A percentile compares a stretch with the other conserved stretches of the same genome.
phyloP scores from a whole-genome alignment of 2,797 vertebrate species.

The Myotis planiceps region DNA sequence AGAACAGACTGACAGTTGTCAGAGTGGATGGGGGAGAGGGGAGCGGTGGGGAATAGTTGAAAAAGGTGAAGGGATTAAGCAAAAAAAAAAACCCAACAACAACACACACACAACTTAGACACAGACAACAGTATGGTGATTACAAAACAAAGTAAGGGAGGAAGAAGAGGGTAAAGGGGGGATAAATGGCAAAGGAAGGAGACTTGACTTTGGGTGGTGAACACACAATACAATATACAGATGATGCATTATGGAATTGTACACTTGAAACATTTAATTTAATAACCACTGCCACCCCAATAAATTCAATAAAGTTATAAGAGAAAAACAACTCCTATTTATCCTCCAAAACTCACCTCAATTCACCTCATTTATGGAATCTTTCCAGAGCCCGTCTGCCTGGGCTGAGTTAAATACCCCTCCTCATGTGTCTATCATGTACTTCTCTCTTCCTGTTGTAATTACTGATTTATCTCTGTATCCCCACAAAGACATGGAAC shows the following conservation, averaged over 20 bases:
- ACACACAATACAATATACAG: background rate
- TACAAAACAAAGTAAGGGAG: background rate
- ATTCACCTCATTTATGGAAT: background rate
- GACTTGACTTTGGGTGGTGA: background rate
- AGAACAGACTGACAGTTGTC: background rate
- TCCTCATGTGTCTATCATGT: background rate
- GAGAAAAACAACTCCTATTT: background rate
- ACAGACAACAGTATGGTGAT: background rate
- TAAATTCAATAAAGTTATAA: background rate
- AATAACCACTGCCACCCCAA: background rate
- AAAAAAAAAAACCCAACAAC: background rate
- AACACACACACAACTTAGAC: background rate
- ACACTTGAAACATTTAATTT: background rate
- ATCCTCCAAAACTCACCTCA: background rate
- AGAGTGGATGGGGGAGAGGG: background rate
- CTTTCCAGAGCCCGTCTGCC: background rate
- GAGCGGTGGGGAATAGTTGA: background rate
- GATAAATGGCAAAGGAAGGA: background rate
- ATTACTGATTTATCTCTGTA: background rate
- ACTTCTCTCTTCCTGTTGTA: background rate
- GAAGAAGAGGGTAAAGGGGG: background rate
- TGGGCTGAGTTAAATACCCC: background rate
- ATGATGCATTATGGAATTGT: background rate
- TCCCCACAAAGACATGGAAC: background rate
- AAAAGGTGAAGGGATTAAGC: background rate